Evolutionary conservation across 2,113 vertebrate genomes (phyloP).

Genomic region (Kryptolebias marmoratus): DNA sequence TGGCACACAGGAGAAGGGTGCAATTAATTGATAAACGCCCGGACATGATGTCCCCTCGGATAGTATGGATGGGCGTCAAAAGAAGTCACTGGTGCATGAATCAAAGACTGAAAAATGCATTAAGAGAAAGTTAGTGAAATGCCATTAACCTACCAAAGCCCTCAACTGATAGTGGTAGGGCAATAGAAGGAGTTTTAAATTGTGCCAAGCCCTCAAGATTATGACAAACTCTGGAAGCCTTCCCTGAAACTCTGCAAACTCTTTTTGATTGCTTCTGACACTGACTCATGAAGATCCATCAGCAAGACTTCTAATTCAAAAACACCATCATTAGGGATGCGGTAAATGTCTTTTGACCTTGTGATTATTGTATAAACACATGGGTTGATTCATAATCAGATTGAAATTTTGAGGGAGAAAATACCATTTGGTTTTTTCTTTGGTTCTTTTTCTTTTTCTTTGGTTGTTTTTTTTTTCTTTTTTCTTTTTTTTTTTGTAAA

Average conservation of each 20-base stretch:
- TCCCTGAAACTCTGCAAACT: constrained; percentile 64
- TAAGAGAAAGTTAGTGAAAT: constrained; percentile 77
- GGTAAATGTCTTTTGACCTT: constrained; percentile 68
- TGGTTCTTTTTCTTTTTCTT: constrained; percentile 41
- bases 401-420: constrained; percentile 47
- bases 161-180: constrained; percentile 73
- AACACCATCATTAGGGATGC: constrained; percentile 71
- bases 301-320: constrained; percentile 63
- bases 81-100: constrained; percentile 71
- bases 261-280: constrained; percentile 73
- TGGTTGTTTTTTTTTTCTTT: constrained; percentile 42
- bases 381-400: constrained; percentile 67
- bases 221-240: constrained; percentile 68
- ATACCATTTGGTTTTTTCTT: constrained; percentile 35
- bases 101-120: constrained; percentile 75
- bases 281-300: constrained; percentile 60
- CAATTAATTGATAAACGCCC: constrained; percentile 82
- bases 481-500: constrained; percentile 58
- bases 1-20: constrained; percentile 71
- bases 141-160: constrained; percentile 80
- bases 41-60: constrained; percentile 76
- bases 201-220: constrained; percentile 73
- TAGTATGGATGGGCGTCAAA: constrained; percentile 68
- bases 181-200: constrained; percentile 75
- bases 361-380: constrained; percentile 72